These are phyloP conservation scores for Nephrotoma guestfalica DNA, from an alignment of 2,888 invertebrate genomes.

Conservation along the genomic window DNA sequence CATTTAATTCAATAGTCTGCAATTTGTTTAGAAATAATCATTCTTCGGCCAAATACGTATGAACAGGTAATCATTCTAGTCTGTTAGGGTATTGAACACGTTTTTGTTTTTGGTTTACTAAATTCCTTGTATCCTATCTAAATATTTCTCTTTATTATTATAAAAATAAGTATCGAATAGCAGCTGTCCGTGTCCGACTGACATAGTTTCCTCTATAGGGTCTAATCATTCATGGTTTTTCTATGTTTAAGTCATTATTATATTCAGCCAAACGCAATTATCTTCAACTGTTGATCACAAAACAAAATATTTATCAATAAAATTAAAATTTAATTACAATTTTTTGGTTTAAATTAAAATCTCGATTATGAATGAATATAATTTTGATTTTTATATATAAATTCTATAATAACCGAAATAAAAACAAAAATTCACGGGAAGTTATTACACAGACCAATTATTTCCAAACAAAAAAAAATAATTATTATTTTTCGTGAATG, in stretches of 20 bases:
- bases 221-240: neutral
- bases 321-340: neutral
- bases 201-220: too few relatives aligned
- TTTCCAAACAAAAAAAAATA: slow-evolving; percentile 2
- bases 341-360: neutral
- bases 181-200: neutral
- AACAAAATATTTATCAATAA: neutral
- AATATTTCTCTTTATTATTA: neutral
- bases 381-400: neutral
- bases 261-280: neutral
- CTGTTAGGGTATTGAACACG: too few relatives aligned
- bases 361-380: neutral
- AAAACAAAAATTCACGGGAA: slow-evolving; percentile 2
- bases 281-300: neutral
- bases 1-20: too few relatives aligned
- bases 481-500: slow-evolving; percentile 1
- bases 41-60: too few relatives aligned
- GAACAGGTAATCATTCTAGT: too few relatives aligned
- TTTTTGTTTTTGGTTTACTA: too few relatives aligned
- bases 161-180: neutral
- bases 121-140: too few relatives aligned
- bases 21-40: too few relatives aligned
- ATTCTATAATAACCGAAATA: neutral
- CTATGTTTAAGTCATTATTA: neutral
- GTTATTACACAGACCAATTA: slow-evolving; percentile 3